These are phyloP conservation scores for Morpho achilles DNA, from an alignment of 2,888 invertebrate genomes.

Conservation along the genomic window DNA sequence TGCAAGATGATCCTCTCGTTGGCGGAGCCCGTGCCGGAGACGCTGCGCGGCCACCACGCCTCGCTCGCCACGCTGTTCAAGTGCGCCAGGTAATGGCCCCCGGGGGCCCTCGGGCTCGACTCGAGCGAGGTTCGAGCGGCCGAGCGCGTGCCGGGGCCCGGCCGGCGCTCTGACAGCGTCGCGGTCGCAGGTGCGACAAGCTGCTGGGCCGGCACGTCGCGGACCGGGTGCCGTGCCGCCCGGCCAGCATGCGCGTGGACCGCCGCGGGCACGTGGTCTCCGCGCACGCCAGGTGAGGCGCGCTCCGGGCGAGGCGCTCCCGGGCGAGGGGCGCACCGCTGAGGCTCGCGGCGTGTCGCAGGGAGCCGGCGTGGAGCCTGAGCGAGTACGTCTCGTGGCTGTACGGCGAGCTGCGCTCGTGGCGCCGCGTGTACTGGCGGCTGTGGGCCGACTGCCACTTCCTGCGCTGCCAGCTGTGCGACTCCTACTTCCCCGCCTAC, in stretches of 20 bases:
- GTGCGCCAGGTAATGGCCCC: conserved; percentile 77
- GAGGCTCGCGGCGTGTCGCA: conserved; percentile 35
- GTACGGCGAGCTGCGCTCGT: conserved; percentile 88
- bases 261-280: conserved; percentile 85
- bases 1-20: conserved; percentile 89
- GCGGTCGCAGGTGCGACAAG: conserved; percentile 81
- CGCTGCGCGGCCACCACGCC: conserved; percentile 88
- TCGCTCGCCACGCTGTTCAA: conserved; percentile 88
- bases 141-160: no score
- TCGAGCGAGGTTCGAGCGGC: no score
- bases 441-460: conserved; percentile 96
- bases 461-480: conserved; percentile 88
- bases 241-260: conserved; percentile 85
- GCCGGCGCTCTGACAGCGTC: no score
- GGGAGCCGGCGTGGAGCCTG: conserved; percentile 89
- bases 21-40: conserved; percentile 87
- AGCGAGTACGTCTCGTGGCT: conserved; percentile 88
- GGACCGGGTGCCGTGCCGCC: conserved; percentile 84
- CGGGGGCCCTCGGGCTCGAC: no score
- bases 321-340: no score
- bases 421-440: conserved; percentile 96
- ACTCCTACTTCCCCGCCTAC: conserved; percentile 86
- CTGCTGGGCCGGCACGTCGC: conserved; percentile 85
- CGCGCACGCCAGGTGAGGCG: conserved; percentile 81
- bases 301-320: neutral